Percentiles rank a stretch among this genome's conserved stretches.
Conservation (phyloP, 2,888 invertebrate species). For the Bursaphelenchus okinawaensis region DNA sequence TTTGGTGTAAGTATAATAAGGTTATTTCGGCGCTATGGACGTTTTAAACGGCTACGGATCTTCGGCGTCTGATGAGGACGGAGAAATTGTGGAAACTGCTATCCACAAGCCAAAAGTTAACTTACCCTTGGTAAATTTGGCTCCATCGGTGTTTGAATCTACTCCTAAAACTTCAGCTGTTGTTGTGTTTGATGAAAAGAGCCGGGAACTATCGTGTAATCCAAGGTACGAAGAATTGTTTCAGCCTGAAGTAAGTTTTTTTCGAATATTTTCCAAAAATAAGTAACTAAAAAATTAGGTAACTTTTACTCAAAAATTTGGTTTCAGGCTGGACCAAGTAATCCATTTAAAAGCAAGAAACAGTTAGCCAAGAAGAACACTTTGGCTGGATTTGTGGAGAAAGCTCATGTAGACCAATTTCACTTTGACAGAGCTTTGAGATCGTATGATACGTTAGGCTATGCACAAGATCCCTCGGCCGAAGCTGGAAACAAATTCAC, state of each 20-base stretch:
- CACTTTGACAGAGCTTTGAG: conserved; percentile 53
- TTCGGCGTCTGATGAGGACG: conserved; percentile 19
- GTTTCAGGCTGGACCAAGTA: conserved; percentile 72
- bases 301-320: neutral
- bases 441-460: conserved; percentile 63
- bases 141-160: conserved; percentile 18
- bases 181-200: conserved; percentile 68
- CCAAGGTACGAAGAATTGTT: conserved; percentile 89
- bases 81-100: conserved; percentile 1
- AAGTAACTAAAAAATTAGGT: neutral
- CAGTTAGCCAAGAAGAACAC: conserved; percentile 82
- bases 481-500: conserved; percentile 60
- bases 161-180: conserved; percentile 18
- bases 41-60: conserved; percentile 17
- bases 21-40: conserved; percentile 19
- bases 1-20: too few species aligned
- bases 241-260: conserved; percentile 62
- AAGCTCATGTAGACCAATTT: conserved; percentile 89
- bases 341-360: conserved; percentile 85
- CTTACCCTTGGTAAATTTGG: conserved; percentile 19
- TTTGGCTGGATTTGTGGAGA: conserved; percentile 86
- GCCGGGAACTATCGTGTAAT: conserved; percentile 80
- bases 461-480: conserved; percentile 86
- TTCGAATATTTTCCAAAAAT: too few species aligned
- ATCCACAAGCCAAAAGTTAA: neutral